Conservation (phyloP, 2,888 invertebrate species). For the Habrosyne pyritoides region DNA sequence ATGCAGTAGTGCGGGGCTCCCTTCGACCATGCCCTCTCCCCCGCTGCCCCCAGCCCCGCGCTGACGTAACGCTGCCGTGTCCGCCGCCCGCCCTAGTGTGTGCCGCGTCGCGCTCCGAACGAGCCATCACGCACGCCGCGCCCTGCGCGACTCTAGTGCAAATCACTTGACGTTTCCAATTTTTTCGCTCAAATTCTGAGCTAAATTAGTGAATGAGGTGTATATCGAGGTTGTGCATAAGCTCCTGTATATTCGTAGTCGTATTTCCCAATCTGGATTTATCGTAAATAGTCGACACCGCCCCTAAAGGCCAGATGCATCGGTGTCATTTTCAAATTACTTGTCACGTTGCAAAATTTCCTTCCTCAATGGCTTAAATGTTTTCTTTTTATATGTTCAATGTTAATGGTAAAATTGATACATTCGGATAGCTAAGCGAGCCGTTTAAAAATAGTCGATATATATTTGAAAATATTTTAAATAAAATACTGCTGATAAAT, state of each 20-base stretch:
- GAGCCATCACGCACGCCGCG: constrained; percentile 69
- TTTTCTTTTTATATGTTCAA: constrained; percentile 18
- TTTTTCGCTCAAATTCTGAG: constrained; percentile 66
- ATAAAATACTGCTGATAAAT: neutral
- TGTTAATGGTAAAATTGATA: neutral
- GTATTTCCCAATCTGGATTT: constrained; percentile 32
- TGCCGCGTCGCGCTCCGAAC: constrained; percentile 78
- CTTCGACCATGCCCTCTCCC: constrained; percentile 32
- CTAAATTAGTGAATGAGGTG: constrained; percentile 73
- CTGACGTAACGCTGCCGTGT: constrained; percentile 81
- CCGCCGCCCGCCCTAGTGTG: constrained; percentile 80
- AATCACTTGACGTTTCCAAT: constrained; percentile 77
- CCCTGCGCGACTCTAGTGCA: constrained; percentile 69
- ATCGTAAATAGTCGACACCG: constrained; percentile 56
- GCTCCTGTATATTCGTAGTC: constrained; percentile 41
- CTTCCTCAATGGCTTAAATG: constrained; percentile 36
- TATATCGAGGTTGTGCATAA: constrained; percentile 59
- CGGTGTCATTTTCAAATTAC: constrained; percentile 72
- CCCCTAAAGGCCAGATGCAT: constrained; percentile 71
- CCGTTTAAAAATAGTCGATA: neutral
- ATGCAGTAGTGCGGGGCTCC: constrained; percentile 77
- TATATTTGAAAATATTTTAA: neutral
- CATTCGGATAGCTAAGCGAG: neutral
- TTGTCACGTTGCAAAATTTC: constrained; percentile 67
- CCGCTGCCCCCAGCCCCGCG: constrained; percentile 54